These are phyloP conservation scores for Menidia beryllina DNA, from an alignment of 2,113 vertebrate species.

Conservation along the genomic window DNA sequence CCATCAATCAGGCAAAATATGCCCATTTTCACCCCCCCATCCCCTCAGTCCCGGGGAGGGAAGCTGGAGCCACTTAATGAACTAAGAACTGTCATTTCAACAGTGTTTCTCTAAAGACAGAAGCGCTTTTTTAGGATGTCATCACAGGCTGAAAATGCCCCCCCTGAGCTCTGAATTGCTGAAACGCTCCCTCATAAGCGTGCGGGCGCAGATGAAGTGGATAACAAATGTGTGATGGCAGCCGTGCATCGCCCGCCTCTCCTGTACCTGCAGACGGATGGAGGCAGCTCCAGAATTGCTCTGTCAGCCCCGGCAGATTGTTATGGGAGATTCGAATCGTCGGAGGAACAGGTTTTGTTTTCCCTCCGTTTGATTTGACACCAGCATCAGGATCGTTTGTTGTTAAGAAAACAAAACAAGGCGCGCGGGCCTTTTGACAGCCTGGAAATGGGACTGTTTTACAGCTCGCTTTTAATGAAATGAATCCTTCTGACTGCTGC, in stretches of 20 bases:
- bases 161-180: neutral
- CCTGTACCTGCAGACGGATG: fast-evolving
- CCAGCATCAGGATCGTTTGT: neutral
- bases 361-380: neutral
- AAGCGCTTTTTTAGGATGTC: no score
- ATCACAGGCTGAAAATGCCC: neutral
- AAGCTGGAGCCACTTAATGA: no score
- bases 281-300: neutral
- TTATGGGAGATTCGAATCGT: slow-evolving; percentile 8
- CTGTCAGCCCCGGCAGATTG: neutral
- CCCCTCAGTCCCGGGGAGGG: no score
- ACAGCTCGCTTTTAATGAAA: slow-evolving; percentile 1
- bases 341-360: neutral
- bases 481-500: neutral
- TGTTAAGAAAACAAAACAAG: neutral
- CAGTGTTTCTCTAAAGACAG: no score
- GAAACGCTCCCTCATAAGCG: neutral
- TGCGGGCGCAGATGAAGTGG: no score
- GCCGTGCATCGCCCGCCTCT: neutral
- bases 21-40: no score
- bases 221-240: neutral
- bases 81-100: no score
- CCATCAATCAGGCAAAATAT: no score
- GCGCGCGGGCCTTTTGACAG: neutral
- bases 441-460: neutral